These are phyloP conservation scores for Lasioglossum villosulum DNA, from an alignment of 2,888 invertebrate species.

Conservation along the genomic window DNA sequence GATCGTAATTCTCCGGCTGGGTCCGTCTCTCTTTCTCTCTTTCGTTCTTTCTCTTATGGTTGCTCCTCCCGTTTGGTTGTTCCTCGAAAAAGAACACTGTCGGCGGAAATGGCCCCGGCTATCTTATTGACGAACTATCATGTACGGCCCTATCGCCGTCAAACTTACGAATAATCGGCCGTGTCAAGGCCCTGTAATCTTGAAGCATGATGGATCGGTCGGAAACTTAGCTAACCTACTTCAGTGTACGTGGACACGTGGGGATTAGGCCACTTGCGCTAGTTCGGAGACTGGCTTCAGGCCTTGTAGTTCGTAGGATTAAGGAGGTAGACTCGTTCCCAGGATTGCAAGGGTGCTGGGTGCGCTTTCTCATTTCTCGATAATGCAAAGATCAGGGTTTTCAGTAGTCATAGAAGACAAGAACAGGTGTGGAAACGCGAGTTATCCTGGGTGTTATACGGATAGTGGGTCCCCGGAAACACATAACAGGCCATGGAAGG, in stretches of 20 bases:
- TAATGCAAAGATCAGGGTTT: no score
- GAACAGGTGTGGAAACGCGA: no score
- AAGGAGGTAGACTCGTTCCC: no score
- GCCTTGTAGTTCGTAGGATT: no score
- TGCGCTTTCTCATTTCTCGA: no score
- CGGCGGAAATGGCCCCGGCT: conserved; percentile 29
- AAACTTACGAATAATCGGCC: not conserved
- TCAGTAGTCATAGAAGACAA: no score
- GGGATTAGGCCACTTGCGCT: not conserved
- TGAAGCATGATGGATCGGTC: not conserved
- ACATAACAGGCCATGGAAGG: no score
- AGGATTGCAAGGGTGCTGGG: no score
- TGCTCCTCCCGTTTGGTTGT: conserved; percentile 38
- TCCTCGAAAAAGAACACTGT: conserved; percentile 34
- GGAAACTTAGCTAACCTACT: conserved; percentile 8
- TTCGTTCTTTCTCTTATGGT: not conserved
- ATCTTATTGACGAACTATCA: conserved; percentile 34
- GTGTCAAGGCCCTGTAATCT: not conserved
- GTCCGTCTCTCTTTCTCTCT: not conserved
- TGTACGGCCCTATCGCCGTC: conserved; percentile 8
- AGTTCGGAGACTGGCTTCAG: not conserved
- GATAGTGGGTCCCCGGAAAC: no score
- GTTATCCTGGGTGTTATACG: no score
- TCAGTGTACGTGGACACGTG: not conserved
- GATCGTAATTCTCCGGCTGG: conserved; percentile 64